Base-by-base conservation (phyloP, 2,113 vertebrate genomes). In the Aphelocoma coerulescens region DNA sequence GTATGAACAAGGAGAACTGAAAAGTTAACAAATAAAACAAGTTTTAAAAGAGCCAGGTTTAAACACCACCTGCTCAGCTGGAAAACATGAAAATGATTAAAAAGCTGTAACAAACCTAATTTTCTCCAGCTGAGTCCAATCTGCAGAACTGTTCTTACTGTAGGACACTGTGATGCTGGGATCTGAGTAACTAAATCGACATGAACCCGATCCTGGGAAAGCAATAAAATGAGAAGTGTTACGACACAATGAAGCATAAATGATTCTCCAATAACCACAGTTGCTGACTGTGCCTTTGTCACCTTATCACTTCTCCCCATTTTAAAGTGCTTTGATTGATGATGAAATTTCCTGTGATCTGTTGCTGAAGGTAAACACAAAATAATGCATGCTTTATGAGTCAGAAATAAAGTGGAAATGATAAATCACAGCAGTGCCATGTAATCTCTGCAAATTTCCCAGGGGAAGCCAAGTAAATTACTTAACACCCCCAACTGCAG, bases 121-220 rank as follows among this genome's bases (percentile, higher is more conserved):
- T 98, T 98, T 99, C 96, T 99, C 99, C 96, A 99, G 97, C 91
- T 98, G 98, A 97, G 98, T 98, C 99, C 99, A 99, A 95, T 98
- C 98, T 65, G 98, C 98, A 57, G 98, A 98, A 92, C 97, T 98
- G 96, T 99, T 98, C 95, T 98, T 98, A 89, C 98, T 98, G 94
- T 98, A 99, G 44, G 99, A 99, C 86, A 99, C 98, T 3, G 97
- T 97, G 97, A 99, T 99, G 96, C 97, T 98, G 94, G 99, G 99
- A 97, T 99, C 99, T 55, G 99, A 99, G 94, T 99, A 99, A 97
- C 99, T 99, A 92, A 99, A 99, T 66, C 98, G 98, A 88, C 99
- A 99, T 1, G 99, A 99, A 74, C 99, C 99, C 4, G 99, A 99
- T 77, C 99, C 99, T 99, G 97, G 39, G 93, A 97, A 77, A 95